phyloP scores from a whole-genome alignment of 1,140 invertebrate species.

The Bombus pyrosoma region DNA sequence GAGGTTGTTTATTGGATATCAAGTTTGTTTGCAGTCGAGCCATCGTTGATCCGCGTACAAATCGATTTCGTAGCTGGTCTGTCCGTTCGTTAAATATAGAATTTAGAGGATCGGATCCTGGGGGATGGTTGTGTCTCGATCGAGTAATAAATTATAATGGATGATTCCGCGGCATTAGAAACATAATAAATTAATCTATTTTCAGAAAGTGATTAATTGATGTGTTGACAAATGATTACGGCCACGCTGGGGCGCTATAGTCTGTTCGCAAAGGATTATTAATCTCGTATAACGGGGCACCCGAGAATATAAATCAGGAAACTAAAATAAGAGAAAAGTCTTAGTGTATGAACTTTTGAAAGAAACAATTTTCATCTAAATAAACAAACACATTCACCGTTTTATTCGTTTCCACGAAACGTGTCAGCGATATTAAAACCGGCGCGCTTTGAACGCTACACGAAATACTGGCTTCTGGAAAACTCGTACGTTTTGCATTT shows the following conservation, averaged over 20 bases:
- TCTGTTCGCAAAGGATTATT: slow-evolving; percentile 7
- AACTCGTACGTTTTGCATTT: neutral
- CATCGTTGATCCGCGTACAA: neutral
- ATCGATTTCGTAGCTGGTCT: neutral
- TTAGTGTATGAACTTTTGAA: too few species aligned
- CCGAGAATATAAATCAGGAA: neutral
- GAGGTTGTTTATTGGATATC: neutral
- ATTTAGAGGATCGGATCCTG: neutral
- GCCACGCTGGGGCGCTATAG: neutral
- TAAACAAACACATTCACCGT: neutral
- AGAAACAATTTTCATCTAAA: neutral
- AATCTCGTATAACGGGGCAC: neutral
- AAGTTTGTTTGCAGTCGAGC: neutral
- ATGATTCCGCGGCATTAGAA: slow-evolving; percentile 54
- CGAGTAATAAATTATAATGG: slow-evolving; percentile 57
- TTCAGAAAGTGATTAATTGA: slow-evolving; percentile 51
- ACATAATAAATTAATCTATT: slow-evolving; percentile 52
- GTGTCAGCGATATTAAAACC: neutral
- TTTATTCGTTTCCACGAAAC: neutral
- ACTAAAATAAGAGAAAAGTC: neutral
- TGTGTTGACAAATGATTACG: slow-evolving; percentile 52
- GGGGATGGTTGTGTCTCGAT: neutral
- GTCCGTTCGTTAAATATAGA: neutral
- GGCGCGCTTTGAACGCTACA: neutral
- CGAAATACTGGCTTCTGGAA: neutral